Percentiles rank a stretch among this genome's conserved stretches.
Evolutionary conservation across 2,888 invertebrate genomes (phyloP).

Genomic region (Pimpla rufipes): DNA sequence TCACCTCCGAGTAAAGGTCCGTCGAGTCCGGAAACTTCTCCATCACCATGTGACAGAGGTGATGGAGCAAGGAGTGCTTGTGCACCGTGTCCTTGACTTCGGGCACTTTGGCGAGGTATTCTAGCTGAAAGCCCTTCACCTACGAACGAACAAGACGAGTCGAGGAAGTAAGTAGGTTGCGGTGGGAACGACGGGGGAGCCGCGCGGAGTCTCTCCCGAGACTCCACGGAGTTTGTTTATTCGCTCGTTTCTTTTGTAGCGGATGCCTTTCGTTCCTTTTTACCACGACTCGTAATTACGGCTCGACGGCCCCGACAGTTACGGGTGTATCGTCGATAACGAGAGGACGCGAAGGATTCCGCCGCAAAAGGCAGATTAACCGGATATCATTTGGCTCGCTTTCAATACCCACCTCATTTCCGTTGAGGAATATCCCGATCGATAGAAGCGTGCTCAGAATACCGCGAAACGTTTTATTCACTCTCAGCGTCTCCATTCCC

Average conservation of each 20-base stretch:
- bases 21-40: constrained; percentile 98
- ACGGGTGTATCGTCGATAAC: constrained; percentile 27
- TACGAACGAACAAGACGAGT: constrained; percentile 78
- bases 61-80: constrained; percentile 98
- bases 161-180: constrained; percentile 32
- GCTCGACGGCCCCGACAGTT: constrained; percentile 14
- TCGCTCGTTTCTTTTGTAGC: not conserved
- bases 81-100: constrained; percentile 99
- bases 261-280: not conserved
- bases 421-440: constrained; percentile 98
- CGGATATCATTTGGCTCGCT: constrained; percentile 82
- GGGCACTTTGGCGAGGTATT: constrained; percentile 98
- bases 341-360: constrained; percentile 11
- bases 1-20: constrained; percentile 98
- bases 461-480: constrained; percentile 97
- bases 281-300: not conserved
- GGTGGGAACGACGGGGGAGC: constrained; percentile 2
- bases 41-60: constrained; percentile 98
- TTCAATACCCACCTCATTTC: constrained; percentile 88
- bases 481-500: constrained; percentile 96
- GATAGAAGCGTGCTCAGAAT: constrained; percentile 97
- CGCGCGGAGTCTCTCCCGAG: constrained; percentile 11
- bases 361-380: constrained; percentile 72
- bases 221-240: constrained; percentile 17
- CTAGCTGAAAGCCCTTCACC: constrained; percentile 98